Percentiles rank a stretch among this genome's conserved stretches.
phyloP scores from a whole-genome alignment of 2,113 vertebrate genomes.

The Apeltes quadracus region DNA sequence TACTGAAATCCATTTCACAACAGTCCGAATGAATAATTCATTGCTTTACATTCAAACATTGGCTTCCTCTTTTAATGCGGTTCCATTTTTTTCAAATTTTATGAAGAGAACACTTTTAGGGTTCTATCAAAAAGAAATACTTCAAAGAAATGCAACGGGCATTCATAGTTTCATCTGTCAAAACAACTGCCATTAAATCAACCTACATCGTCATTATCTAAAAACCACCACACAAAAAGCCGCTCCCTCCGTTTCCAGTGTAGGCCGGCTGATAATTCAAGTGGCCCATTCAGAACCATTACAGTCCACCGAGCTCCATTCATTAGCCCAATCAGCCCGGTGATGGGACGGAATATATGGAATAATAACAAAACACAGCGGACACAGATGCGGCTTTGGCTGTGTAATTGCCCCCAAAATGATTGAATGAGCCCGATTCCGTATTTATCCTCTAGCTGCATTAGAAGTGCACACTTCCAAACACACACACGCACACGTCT shows the following conservation, averaged over 20 bases:
- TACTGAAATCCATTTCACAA: no score
- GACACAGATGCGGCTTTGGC: conserved; percentile 60
- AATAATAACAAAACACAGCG: conserved; percentile 49
- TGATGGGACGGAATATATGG: conserved; percentile 40
- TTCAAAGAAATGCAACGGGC: background rate
- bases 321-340: conserved; percentile 64
- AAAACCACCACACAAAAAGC: background rate
- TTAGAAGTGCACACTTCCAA: conserved; percentile 2
- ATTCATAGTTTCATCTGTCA: background rate
- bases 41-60: no score
- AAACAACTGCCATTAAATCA: background rate
- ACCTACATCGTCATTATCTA: background rate
- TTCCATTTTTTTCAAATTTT: no score
- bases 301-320: conserved; percentile 55
- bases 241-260: background rate
- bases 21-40: no score
- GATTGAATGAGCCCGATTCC: conserved; percentile 61
- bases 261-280: conserved; percentile 45
- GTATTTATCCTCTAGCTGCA: conserved; percentile 32
- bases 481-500: background rate
- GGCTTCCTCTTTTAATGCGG: no score
- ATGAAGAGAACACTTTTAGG: no score
- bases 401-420: conserved; percentile 49
- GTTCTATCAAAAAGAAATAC: background rate
- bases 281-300: conserved; percentile 62